A percentile compares a stretch with the other conserved stretches of the same genome.
These are phyloP conservation scores for Scolopax bukidnonensis DNA, from an alignment of 2,797 vertebrate species.

Conservation along the genomic window DNA sequence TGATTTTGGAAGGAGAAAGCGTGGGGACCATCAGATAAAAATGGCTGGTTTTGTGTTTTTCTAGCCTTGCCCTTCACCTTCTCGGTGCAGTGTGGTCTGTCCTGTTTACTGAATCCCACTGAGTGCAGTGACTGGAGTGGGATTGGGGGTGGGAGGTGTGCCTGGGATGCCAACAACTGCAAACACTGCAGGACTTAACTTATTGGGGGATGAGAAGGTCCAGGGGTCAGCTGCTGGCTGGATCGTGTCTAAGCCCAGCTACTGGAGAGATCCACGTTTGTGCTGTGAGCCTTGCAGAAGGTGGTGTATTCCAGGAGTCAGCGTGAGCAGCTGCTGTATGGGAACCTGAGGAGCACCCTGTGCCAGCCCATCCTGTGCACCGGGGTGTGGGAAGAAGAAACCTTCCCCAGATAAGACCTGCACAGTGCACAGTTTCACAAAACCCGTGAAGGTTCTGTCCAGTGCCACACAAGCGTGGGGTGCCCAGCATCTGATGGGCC, in stretches of 20 bases:
- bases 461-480: rapidly evolving
- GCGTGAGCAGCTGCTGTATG: rapidly evolving
- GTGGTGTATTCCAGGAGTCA: not conserved
- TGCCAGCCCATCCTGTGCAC: rapidly evolving
- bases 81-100: not conserved
- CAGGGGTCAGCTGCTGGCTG: not conserved
- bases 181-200: rapidly evolving
- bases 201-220: not conserved
- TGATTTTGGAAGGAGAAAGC: not conserved
- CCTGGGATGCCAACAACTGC: not conserved
- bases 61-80: not conserved
- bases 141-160: not conserved
- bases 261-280: rapidly evolving
- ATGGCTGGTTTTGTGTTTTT: not conserved
- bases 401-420: no score
- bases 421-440: not conserved
- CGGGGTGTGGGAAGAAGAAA: not conserved
- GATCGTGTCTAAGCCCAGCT: not conserved
- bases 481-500: not conserved
- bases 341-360: not conserved
- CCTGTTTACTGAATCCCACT: not conserved
- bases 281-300: not conserved
- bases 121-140: not conserved
- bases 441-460: not conserved
- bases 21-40: not conserved